Evolutionary conservation across 2,113 vertebrate species (phyloP), one percentile per base, ranked within the genome.

Genomic region (Halcyon senegalensis): DNA sequence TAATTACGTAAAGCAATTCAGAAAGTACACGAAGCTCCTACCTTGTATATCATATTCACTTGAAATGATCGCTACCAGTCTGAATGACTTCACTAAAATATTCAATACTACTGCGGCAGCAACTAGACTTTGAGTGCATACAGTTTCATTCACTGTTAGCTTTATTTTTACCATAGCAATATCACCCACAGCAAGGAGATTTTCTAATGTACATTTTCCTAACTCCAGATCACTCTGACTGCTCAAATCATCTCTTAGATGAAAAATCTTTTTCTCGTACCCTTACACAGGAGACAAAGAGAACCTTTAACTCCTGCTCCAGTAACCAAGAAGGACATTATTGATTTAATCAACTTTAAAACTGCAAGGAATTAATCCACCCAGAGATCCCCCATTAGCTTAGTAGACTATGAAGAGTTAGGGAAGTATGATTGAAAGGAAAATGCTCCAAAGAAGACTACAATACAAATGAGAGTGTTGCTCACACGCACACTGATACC

Each of bases 21-120:
- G 56, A 30, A 93, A 90, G 37, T 23, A 58, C 53, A 86, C 43
- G 84, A 68, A 64, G 70, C 39, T 79, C 33, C 33, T 41, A n/a
- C 48, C 33, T 64, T 72, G 53, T 79, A 23, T 62, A 85, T 53
- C 10, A 56, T 62, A 90, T 53, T 70, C 27, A 90, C n/a, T 80
- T 77, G 51, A 60, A 93, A 88, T 20, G 1, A 83, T 79, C 92
- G 73, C 21, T 94, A 88, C 59, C 70, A 86, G 63, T 33, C 44
- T 66, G 75, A 79, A 90, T 83, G 55, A n/a, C 20, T 68, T 87
- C 27, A 62, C 50, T 96, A 50, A 91, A 96, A 94, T 90, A 96
- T 59, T 88, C 74, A 74, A 13, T 53, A 85, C 53, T 59, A 55
- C 11, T 3, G 5, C 58, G 58, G 30, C 35, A 84, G 37, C 77